phyloP scores from a whole-genome alignment of 2,888 invertebrate genomes.

The Catocala nupta region DNA sequence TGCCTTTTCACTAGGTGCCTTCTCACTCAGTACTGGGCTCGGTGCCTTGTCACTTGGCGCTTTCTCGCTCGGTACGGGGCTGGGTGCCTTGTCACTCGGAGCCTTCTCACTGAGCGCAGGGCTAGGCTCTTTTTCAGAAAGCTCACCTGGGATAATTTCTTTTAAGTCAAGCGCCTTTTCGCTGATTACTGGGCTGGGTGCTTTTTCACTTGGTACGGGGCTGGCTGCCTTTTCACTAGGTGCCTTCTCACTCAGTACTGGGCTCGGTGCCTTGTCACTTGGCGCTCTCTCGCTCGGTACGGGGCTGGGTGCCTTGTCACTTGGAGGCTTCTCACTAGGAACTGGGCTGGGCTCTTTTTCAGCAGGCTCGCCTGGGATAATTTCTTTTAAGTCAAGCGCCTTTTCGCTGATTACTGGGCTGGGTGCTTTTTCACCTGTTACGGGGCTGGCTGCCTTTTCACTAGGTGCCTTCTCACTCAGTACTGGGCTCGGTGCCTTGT shows the following conservation, averaged over 20 bases:
- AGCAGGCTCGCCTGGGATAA: slow-evolving; percentile 9
- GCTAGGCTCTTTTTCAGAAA: too few relatives aligned
- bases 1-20: slow-evolving; percentile 14
- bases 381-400: not conserved
- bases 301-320: slow-evolving; percentile 14
- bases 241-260: slow-evolving; percentile 10
- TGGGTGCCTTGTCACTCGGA: slow-evolving; percentile 24
- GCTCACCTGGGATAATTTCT: not conserved
- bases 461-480: too few relatives aligned
- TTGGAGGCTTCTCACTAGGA: not conserved
- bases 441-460: slow-evolving; percentile 11
- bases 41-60: slow-evolving; percentile 4
- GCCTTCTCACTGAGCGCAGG: too few relatives aligned
- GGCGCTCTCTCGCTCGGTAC: slow-evolving; percentile 1
- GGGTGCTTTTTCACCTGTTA: slow-evolving; percentile 11
- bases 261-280: slow-evolving; percentile 23
- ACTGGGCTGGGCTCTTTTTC: slow-evolving; percentile 8
- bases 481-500: too few relatives aligned
- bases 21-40: slow-evolving; percentile 13
- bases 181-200: slow-evolving; percentile 11
- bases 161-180: slow-evolving; percentile 6
- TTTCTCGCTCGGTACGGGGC: slow-evolving; percentile 14
- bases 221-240: slow-evolving; percentile 23
- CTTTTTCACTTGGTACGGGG: slow-evolving; percentile 9
- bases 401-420: not conserved